Evolutionary conservation across 2,797 vertebrate species (phyloP).

Genomic region (Eulemur rubriventer): DNA sequence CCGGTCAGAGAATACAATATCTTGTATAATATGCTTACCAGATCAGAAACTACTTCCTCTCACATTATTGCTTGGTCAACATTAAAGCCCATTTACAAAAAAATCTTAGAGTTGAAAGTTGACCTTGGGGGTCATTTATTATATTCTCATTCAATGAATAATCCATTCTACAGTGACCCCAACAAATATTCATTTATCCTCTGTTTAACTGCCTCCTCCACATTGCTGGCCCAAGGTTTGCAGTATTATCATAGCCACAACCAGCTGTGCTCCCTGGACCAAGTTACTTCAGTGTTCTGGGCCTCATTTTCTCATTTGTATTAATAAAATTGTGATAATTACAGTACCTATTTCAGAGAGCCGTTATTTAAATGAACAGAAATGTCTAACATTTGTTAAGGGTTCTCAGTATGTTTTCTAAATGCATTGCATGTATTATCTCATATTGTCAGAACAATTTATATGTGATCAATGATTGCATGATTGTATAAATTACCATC

Average conservation of each 20-base stretch:
- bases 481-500: slow-evolving; percentile 10
- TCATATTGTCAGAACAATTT: slow-evolving; percentile 14
- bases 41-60: background rate
- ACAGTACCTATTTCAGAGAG: background rate
- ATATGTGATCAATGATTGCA: background rate
- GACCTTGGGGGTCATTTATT: background rate
- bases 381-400: background rate
- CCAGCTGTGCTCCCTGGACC: background rate
- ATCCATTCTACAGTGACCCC: background rate
- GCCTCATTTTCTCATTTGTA: background rate
- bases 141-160: background rate
- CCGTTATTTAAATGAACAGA: background rate
- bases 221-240: background rate
- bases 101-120: slow-evolving; percentile 1
- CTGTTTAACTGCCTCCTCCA: background rate
- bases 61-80: background rate
- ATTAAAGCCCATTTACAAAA: background rate
- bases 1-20: background rate
- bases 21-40: background rate
- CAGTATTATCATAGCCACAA: background rate
- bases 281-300: background rate
- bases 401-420: slow-evolving; percentile 1
- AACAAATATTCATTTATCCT: background rate
- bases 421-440: background rate
- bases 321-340: background rate